A percentile compares a stretch with the other conserved stretches of the same genome.
Conservation (phyloP, 1,140 invertebrate species). For the Stegodyphus dumicola region DNA sequence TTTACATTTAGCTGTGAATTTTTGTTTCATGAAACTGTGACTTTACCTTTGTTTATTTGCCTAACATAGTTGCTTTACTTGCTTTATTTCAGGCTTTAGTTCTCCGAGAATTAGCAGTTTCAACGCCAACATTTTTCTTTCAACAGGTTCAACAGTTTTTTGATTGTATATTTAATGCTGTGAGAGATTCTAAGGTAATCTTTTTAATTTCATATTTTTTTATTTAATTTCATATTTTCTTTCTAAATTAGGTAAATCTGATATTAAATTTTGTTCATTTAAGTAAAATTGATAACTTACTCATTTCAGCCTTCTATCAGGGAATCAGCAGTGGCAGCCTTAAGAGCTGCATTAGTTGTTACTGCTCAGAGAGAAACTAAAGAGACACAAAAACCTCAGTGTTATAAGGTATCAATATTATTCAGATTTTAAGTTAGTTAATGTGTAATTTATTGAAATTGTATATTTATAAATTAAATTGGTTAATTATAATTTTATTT, state of each 20-base stretch:
- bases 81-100: conserved; percentile 77
- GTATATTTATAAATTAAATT: too few relatives aligned
- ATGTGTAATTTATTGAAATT: too few relatives aligned
- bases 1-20: too few relatives aligned
- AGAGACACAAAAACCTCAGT: conserved; percentile 87
- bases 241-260: not conserved
- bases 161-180: conserved; percentile 90
- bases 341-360: conserved; percentile 91
- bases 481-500: too few relatives aligned
- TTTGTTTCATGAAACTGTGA: too few relatives aligned
- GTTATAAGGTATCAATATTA: conserved; percentile 75
- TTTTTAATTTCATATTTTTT: not conserved
- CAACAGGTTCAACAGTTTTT: conserved; percentile 97
- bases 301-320: conserved; percentile 79
- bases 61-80: too few relatives aligned
- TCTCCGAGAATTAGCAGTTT: conserved; percentile 91
- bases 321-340: conserved; percentile 90
- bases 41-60: too few relatives aligned
- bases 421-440: too few relatives aligned
- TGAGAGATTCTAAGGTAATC: conserved; percentile 85
- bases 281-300: not conserved
- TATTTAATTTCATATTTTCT: not conserved
- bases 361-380: conserved; percentile 95
- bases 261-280: not conserved
- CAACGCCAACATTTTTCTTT: conserved; percentile 98